Conservation (phyloP, 2,888 invertebrate genomes). For the Nesidiocoris tenuis region DNA sequence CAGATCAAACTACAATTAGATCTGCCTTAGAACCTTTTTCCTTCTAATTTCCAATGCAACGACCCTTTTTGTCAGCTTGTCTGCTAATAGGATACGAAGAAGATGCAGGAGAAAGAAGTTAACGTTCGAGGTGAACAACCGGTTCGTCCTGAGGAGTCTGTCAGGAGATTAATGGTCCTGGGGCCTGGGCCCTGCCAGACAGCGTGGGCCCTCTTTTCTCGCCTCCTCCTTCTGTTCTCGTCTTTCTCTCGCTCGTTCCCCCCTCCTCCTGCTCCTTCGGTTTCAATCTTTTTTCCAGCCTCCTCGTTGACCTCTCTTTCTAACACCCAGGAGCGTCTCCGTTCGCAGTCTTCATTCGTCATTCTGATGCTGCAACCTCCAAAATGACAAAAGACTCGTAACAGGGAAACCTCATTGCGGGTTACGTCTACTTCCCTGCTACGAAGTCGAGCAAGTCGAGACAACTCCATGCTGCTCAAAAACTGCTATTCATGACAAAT, state of each 20-base stretch:
- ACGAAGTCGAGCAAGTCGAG: neutral
- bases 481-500: no score
- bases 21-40: neutral
- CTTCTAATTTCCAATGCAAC: neutral
- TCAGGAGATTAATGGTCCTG: conserved; percentile 14
- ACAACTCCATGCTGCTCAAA: neutral
- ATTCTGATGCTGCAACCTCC: conserved; percentile 8
- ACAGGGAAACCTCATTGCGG: neutral
- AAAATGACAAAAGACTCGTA: neutral
- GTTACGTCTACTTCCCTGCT: neutral
- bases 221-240: conserved; percentile 8
- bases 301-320: no score
- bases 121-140: conserved; percentile 22
- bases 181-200: conserved; percentile 17
- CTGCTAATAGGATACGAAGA: conserved; percentile 8
- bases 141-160: neutral
- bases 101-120: neutral
- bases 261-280: no score
- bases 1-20: no score
- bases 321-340: neutral
- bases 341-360: conserved; percentile 10
- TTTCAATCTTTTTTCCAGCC: no score
- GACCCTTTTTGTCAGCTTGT: neutral
- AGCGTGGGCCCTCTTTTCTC: conserved; percentile 3
- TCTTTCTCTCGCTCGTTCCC: no score